Conservation (phyloP, 2,113 vertebrate species). For the Antechinus flavipes region DNA sequence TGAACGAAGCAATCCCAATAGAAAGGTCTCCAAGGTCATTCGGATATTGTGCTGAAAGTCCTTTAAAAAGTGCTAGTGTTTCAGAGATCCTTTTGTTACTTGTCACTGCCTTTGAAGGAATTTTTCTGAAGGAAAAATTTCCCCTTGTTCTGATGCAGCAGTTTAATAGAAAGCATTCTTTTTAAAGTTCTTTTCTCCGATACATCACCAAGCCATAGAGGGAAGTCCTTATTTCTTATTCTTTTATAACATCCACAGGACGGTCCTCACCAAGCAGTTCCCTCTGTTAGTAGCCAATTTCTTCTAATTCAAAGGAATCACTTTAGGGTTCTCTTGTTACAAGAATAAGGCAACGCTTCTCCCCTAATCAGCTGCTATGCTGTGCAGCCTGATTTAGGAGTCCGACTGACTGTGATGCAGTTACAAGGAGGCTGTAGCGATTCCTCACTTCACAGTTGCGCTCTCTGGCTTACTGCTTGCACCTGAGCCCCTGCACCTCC, state of each 20-base stretch:
- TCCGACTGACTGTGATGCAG: constrained; percentile 74
- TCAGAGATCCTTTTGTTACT: constrained; percentile 70
- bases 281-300: constrained; percentile 56
- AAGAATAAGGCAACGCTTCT: constrained; percentile 74
- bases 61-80: constrained; percentile 78
- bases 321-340: constrained; percentile 64
- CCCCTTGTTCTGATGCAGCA: constrained; percentile 78
- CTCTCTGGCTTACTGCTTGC: constrained; percentile 81
- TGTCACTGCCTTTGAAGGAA: constrained; percentile 79
- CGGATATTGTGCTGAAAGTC: constrained; percentile 76
- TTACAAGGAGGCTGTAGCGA: constrained; percentile 79
- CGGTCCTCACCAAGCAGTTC: constrained; percentile 66
- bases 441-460: constrained; percentile 77
- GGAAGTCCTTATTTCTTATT: constrained; percentile 74
- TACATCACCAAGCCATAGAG: constrained; percentile 68
- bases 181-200: constrained; percentile 81
- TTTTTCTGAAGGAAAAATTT: constrained; percentile 64
- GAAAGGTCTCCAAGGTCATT: constrained; percentile 87
- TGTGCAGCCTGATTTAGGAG: constrained; percentile 69
- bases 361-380: constrained; percentile 76
- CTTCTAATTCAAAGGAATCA: constrained; percentile 52
- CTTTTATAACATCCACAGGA: constrained; percentile 77
- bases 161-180: constrained; percentile 79
- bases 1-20: constrained; percentile 78
- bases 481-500: constrained; percentile 89